Conservation (phyloP, 2,888 invertebrate genomes). For the Eledone cirrhosa region DNA sequence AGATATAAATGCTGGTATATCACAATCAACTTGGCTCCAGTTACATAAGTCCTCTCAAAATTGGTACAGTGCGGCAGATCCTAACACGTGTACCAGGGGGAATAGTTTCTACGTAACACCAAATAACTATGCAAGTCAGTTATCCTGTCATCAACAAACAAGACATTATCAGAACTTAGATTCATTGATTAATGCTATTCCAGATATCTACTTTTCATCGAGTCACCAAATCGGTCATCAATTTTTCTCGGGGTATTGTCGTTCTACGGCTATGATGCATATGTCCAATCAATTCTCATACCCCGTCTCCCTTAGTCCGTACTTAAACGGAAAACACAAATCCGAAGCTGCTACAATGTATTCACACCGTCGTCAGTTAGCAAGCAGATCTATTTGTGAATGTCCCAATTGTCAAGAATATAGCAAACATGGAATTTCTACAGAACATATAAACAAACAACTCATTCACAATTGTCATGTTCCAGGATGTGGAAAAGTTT, state of each 20-base stretch:
- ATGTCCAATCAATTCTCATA: not conserved
- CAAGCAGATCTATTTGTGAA: slow-evolving; percentile 95
- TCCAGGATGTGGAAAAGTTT: slow-evolving; percentile 70
- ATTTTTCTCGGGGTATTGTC: not conserved
- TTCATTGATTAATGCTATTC: not conserved
- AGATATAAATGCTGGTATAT: not conserved
- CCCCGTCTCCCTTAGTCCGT: not conserved
- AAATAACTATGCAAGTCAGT: not conserved
- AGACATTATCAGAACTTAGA: not conserved
- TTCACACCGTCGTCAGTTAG: slow-evolving; percentile 78
- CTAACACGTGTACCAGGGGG: no score
- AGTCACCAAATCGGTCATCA: not conserved
- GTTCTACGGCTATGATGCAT: not conserved
- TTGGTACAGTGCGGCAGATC: not conserved
- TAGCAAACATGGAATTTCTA: slow-evolving; percentile 82
- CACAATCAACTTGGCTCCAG: not conserved
- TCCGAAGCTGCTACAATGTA: not conserved
- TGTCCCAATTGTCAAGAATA: slow-evolving; percentile 99
- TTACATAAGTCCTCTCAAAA: slow-evolving; percentile 14
- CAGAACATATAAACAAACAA: slow-evolving; percentile 70
- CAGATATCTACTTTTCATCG: not conserved
- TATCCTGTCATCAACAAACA: not conserved
- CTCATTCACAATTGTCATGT: slow-evolving; percentile 66
- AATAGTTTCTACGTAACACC: not conserved
- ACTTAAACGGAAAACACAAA: not conserved